Evolutionary conservation across 2,888 invertebrate species (phyloP), one percentile per base, ranked within the genome.

Genomic region (Eucriotettix oculatus): DNA sequence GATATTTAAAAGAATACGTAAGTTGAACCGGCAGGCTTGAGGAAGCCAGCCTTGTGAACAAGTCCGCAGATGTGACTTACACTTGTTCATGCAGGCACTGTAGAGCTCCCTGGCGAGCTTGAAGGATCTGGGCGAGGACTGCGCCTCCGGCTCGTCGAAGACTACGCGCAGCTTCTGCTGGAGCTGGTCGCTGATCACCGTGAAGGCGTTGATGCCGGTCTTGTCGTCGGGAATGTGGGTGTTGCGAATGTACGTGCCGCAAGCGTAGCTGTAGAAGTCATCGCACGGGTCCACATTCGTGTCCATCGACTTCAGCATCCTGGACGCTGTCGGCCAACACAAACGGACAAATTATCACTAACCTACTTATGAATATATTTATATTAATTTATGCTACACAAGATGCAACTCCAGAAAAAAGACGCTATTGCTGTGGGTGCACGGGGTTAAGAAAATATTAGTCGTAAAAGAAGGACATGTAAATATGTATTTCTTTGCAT

Each of bases 51-150:
- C 29, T 29, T 29, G 29, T 29, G 29, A 29, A 29, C 29, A 29
- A 54, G 16, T 54, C 7, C 10, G 29, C 10, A 10, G 11, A 17
- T n/a, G 1, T 11, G 60, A 79, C 84, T 83, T 76, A 90, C 90
- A 83, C 74, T 85, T 84, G 71, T 94, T 90, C 84, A 93, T 88
- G 74, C 95, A 95, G 58, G 91, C 84, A 68, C 82, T 81, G 76
- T 90, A 95, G 63, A 94, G 76, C 29, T 84, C 83, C 72, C 92
- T 92, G 16, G 88, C 87, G 61, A 91, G 80, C 59, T 75, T 78
- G 70, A 90, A 87, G 0, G 88, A 86, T 65, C 79, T 80, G 0
- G 85, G 83, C 65, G 87, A 87, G 29, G 29, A 29, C 10, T 52
- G 43, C 14, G 14, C 16, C 59, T 73, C 68, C 7, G 80, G 73